Evolutionary conservation across 2,888 invertebrate species (phyloP), one percentile per base, ranked within the genome.

Genomic region (Macaria liturata): DNA sequence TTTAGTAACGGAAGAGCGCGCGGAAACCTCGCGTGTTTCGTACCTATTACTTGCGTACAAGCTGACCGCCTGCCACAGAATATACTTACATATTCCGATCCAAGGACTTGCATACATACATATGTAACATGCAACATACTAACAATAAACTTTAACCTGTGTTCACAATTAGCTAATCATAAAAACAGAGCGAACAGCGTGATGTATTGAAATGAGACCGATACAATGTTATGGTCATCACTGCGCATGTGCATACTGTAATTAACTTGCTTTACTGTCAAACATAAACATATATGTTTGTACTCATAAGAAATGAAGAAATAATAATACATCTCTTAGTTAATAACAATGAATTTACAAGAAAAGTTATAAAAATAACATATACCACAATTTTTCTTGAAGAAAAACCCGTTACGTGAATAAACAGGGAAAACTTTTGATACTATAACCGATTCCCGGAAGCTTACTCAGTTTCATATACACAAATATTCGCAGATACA

Each of bases 11-110:
- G 59, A 59, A 51, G 40, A 43, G n/a, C n/a, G 34, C 49, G 48
- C 9, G 59, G 51, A 59, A 54, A 54, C 51, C 54, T 59, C 30
- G 59, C 59, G 54, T 54, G 59, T 39, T 37, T 6, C 34, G 1
- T 7, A 37, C 5, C 4, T 43, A 37, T 44, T 34, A 37, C 37
- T 43, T 49, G 43, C 34, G n/a, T n/a, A 20, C 20, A 20, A 20
- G 20, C 20, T 2, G 20, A 1, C 20, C 20, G 20, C 20, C 20
- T 20, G 20, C 20, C 20, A 20, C 20, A 20, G 20, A 20, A 20
- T 2, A 20, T 20, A 20, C 20, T 20, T 20, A 20, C 20, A 20
- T 20, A 20, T 20, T 20, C 20, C 20, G 2, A 20, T 20, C 20
- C 20, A 20, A 20, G 20, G 20, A 20, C 20, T 20, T 20, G 20